A percentile compares a stretch with the other conserved stretches of the same genome.
Conservation (phyloP, 2,888 invertebrate genomes). For the Nomada lathburiana region DNA sequence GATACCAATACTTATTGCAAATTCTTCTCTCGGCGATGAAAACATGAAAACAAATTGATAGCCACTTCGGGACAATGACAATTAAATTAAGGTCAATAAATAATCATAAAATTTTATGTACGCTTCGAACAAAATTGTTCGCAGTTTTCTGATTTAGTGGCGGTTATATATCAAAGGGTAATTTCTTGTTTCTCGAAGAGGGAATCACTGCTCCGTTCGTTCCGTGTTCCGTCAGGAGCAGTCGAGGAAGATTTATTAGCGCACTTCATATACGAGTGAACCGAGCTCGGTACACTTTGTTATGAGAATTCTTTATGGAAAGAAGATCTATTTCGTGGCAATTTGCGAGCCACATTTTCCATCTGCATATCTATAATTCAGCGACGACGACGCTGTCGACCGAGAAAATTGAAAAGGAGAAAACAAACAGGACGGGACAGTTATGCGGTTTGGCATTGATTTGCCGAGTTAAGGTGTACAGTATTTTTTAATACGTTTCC, state of each 20-base stretch:
- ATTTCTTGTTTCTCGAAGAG: conserved; percentile 31
- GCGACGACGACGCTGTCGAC: background rate
- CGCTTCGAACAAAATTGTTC: background rate
- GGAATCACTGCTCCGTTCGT: conserved; percentile 34
- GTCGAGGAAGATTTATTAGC: conserved; percentile 50
- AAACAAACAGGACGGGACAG: background rate
- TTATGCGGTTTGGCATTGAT: background rate
- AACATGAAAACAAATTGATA: background rate
- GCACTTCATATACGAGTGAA: conserved; percentile 23
- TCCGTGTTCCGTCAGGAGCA: conserved; percentile 35
- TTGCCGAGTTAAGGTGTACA: background rate
- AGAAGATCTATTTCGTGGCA: conserved; percentile 31
- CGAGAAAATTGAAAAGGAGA: conserved; percentile 1
- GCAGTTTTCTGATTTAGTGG: conserved; percentile 36
- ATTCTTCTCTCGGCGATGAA: background rate
- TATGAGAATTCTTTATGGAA: conserved; percentile 18
- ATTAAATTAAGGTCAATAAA: conserved; percentile 10
- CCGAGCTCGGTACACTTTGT: conserved; percentile 23
- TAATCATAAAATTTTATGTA: background rate
- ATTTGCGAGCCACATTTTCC: conserved; percentile 12
- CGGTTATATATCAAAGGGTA: conserved; percentile 37
- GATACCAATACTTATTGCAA: too few species aligned
- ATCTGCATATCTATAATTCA: background rate
- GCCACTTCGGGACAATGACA: background rate
- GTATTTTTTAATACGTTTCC: background rate